Percentiles rank a stretch among this genome's conserved stretches.
Evolutionary conservation across 2,888 invertebrate genomes (phyloP).

Genomic region (Tigriopus californicus): DNA sequence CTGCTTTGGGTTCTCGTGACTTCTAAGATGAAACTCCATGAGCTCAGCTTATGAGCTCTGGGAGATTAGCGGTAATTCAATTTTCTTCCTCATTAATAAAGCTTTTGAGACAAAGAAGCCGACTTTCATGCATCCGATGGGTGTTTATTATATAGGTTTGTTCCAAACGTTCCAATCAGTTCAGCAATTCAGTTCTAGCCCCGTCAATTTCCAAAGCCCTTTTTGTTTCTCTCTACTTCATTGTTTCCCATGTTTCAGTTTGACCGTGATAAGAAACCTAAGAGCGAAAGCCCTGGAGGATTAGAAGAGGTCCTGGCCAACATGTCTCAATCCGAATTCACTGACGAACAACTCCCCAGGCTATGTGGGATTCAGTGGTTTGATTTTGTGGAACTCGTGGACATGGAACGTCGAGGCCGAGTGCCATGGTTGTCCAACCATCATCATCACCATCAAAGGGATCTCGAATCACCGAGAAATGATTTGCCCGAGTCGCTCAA

Average conservation of each 20-base stretch:
- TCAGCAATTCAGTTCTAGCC: too few species aligned
- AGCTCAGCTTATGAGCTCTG: too few species aligned
- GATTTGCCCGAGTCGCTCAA: background rate
- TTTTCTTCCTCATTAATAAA: too few species aligned
- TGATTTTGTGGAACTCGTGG: conserved; percentile 29
- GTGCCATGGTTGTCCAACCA: conserved; percentile 8
- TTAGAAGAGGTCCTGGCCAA: conserved; percentile 33
- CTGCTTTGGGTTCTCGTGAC: too few species aligned
- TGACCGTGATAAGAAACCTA: conserved; percentile 34
- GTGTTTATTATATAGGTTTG: background rate
- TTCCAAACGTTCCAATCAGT: background rate
- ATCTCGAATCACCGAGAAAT: too few species aligned
- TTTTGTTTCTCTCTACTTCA: background rate
- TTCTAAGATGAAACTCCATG: too few species aligned
- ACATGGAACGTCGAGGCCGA: conserved; percentile 34
- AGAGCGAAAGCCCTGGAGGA: conserved; percentile 27
- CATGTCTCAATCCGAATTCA: conserved; percentile 34
- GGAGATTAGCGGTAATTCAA: too few species aligned
- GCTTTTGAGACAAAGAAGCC: too few species aligned
- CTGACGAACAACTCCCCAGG: conserved; percentile 33
- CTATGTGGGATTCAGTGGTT: conserved; percentile 32
- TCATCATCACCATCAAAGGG: background rate
- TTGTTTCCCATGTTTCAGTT: conserved; percentile 26
- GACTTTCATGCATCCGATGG: too few species aligned
- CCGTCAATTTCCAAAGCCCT: too few species aligned